Percentiles rank a stretch among this genome's conserved stretches.
These are phyloP conservation scores for Blennius ocellaris DNA, from an alignment of 2,113 vertebrate genomes.

Conservation along the genomic window DNA sequence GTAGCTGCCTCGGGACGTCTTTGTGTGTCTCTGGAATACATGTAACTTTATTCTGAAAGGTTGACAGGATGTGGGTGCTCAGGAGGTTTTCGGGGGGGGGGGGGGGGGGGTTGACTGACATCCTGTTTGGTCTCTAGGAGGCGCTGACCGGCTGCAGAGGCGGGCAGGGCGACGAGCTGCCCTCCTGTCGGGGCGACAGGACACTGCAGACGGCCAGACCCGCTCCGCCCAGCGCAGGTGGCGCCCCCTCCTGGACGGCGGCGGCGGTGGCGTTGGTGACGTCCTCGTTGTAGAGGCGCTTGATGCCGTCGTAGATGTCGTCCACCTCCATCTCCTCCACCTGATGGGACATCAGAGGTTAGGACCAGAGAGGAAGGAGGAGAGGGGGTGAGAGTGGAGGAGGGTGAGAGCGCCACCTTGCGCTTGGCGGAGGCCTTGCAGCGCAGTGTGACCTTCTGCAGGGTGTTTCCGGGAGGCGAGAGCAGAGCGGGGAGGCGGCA, in stretches of 20 bases:
- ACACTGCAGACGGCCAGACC: constrained; percentile 76
- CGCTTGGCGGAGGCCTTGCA: constrained; percentile 92
- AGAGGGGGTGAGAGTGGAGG: too few relatives aligned
- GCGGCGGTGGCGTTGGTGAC: constrained; percentile 19
- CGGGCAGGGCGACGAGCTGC: constrained; percentile 89
- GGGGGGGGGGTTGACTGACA: constrained; percentile 5
- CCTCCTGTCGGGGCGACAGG: constrained; percentile 83
- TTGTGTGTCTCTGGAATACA: background rate
- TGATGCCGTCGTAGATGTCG: constrained; percentile 96
- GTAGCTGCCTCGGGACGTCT: background rate
- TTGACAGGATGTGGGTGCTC: background rate
- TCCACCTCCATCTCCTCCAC: constrained; percentile 98
- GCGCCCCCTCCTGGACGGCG: constrained; percentile 77
- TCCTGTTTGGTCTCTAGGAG: constrained; percentile 79
- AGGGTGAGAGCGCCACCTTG: constrained; percentile 74
- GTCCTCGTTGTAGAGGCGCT: constrained; percentile 97
- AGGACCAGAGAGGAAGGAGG: too few relatives aligned
- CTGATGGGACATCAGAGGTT: constrained; percentile 32
- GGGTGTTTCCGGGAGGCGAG: constrained; percentile 64
- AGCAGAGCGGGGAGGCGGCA: constrained; percentile 44
- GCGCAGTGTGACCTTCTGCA: constrained; percentile 76
- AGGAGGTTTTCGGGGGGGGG: constrained; percentile 48
- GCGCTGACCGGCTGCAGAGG: constrained; percentile 91
- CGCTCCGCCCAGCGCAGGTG: constrained; percentile 35
- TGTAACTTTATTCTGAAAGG: background rate